Percentiles rank a stretch among this genome's conserved stretches.
phyloP scores from a whole-genome alignment of 2,113 vertebrate species.

The Gallinago media region DNA sequence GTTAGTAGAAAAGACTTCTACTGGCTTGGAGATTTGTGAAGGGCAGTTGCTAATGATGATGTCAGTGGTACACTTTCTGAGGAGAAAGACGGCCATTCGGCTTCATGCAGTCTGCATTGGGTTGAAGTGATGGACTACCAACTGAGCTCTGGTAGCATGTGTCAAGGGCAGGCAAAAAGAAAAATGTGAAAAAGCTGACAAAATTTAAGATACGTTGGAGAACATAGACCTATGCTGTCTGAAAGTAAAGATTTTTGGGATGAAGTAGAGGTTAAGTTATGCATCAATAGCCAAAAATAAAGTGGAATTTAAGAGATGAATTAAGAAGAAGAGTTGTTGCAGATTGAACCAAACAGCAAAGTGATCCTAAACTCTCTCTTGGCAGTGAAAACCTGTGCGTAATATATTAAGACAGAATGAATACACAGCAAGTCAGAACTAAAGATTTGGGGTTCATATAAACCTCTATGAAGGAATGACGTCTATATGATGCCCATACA shows the following conservation, averaged over 20 bases:
- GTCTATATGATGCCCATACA: not conserved
- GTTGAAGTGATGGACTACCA: not conserved
- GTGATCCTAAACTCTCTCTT: not conserved
- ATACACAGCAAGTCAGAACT: not conserved
- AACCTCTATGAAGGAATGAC: not conserved
- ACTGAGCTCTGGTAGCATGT: not conserved
- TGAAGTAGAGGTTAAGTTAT: not conserved
- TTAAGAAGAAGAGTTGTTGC: not conserved
- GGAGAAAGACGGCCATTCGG: not conserved
- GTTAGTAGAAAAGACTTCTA: slow-evolving; percentile 19
- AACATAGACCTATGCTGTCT: not conserved
- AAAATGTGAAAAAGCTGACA: not conserved
- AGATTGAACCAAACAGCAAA: not conserved
- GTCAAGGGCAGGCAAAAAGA: not conserved
- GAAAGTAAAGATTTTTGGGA: not conserved
- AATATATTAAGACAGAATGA: not conserved
- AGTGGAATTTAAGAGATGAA: not conserved
- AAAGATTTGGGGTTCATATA: not conserved
- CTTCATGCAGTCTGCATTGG: not conserved
- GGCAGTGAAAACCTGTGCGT: not conserved
- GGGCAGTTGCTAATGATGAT: slow-evolving; percentile 22
- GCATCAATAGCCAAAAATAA: not conserved
- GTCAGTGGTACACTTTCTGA: not conserved
- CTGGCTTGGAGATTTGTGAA: slow-evolving; percentile 5
- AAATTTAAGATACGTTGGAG: not conserved